Evolutionary conservation across 2,888 invertebrate species (phyloP), one percentile per base, ranked within the genome.

Genomic region (Lacanobia wlatinum): DNA sequence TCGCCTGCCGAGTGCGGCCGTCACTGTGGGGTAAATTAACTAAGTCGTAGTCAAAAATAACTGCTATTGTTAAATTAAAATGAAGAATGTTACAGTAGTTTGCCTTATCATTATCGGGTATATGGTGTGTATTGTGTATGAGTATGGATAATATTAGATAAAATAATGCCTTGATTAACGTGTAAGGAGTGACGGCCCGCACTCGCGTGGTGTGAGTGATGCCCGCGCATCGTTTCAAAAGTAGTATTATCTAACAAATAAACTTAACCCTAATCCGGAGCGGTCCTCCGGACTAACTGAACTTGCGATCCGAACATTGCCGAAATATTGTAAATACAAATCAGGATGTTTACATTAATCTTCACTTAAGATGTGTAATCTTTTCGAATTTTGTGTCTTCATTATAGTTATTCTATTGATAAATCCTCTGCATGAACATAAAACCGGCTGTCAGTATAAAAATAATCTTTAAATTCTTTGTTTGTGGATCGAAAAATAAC

Each of bases 401-500:
- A 84, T 88, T 85, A 82, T 77, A 87, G 89, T 93, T 92, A 92
- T 92, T 89, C 91, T 94, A 94, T 94, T 92, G 91, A 91, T 92
- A 94, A 94, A 90, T 88, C 82, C 90, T 89, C 94, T 96, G 95
- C 94, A 94, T 78, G 95, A 96, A 96, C 93, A 87, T 84, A 96
- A 95, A 96, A 95, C 96, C 94, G 95, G 96, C 92, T 96, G 89
- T 96, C 94, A 91, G 96, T 96, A 96, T 95, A 96, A 96, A 96
- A 96, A 96, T 96, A 96, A 96, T 93, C 89, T 94, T 91, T 94
- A 94, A 86, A 83, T 91, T 94, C 92, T 95, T 94, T 94, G 93
- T 95, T 89, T 95, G 95, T 96, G 95, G 96, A 95, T 96, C 96
- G 96, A 96, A 96, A 96, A 96, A 94, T 94, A 96, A 96, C 96